These are phyloP conservation scores for Exocentrus adspersus DNA, from an alignment of 2,888 invertebrate genomes.

Conservation along the genomic window DNA sequence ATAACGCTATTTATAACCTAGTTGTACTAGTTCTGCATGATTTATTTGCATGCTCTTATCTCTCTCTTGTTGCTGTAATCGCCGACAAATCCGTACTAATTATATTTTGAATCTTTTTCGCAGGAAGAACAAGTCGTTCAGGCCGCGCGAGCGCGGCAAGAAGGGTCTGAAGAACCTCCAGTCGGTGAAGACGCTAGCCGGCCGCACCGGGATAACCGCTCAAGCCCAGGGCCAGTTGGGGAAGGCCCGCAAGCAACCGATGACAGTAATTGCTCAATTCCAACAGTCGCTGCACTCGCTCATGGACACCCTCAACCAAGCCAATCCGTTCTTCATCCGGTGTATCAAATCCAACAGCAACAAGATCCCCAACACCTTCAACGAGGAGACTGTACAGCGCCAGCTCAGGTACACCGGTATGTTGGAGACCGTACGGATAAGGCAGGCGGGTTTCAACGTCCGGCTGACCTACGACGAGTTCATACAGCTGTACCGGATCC, in stretches of 20 bases:
- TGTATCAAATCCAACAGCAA: conserved; percentile 92
- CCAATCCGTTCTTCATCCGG: conserved; percentile 85
- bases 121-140: conserved; percentile 93
- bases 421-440: conserved; percentile 94
- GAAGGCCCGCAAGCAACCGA: conserved; percentile 84
- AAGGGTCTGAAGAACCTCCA: conserved; percentile 91
- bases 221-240: conserved; percentile 65
- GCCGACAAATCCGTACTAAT: no score
- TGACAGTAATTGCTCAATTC: conserved; percentile 95
- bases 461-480: conserved; percentile 94
- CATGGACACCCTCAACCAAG: conserved; percentile 93
- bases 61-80: no score
- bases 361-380: conserved; percentile 92
- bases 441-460: conserved; percentile 96
- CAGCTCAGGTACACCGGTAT: conserved; percentile 95
- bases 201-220: conserved; percentile 72
- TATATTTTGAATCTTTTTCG: no score
- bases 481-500: conserved; percentile 89
- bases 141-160: conserved; percentile 85
- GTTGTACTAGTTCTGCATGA: conserved; percentile 14
- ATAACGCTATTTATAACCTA: conserved; percentile 8
- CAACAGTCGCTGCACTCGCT: conserved; percentile 90
- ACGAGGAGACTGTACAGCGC: conserved; percentile 91
- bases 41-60: conserved; percentile 20
- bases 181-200: conserved; percentile 90